Base-by-base conservation (phyloP, 2,797 vertebrate genomes). In the Spea hammondii region DNA sequence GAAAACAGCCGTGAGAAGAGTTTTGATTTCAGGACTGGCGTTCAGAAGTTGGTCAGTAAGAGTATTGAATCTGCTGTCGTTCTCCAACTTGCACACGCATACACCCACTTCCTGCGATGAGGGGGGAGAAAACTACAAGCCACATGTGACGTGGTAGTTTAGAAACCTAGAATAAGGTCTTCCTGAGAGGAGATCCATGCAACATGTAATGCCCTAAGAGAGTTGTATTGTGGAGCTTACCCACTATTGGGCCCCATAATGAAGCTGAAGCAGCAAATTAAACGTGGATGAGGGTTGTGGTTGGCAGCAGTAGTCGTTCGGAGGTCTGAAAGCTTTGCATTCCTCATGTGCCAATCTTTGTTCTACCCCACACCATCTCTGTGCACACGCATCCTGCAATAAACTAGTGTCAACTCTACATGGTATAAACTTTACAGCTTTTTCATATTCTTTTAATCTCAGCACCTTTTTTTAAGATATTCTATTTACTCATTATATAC, bases 1-100 rank as follows among this genome's bases (percentile, higher is more conserved):
- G 91, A 94, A 92, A 91, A 93, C 90, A 93, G 93, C 92, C 91
- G 68, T 92, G 92, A 84, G 79, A 87, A 87, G 82, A 70, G 32
- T 50, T 74, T 32, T 65, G 67, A 32, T 1, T 9, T 55, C 65
- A 53, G 14, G 68, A 69, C 44, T 11, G 82, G 12, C 46, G 13
- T 72, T 53, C 44, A 50, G 73, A 6, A 65, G 14, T 4, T 9
- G 64, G 4, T 8, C 57, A 8, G 9, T n/a, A 10, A 45, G 14
- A 47, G 74, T 13, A 9, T 11, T 12, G 10, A 11, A 65, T 54
- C 12, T 14, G 50, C 6, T 59, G 17, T 45, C 54, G 13, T 46
- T 13, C 65, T 14, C 51, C 8, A 71, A 4, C 10, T n/a, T 64
- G 48, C 5, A 68, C 17, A 51, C 66, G 13, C 71, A 6, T 2